Base-by-base conservation (phyloP, 2,113 vertebrate species). In the Choloepus hoffmanni region DNA sequence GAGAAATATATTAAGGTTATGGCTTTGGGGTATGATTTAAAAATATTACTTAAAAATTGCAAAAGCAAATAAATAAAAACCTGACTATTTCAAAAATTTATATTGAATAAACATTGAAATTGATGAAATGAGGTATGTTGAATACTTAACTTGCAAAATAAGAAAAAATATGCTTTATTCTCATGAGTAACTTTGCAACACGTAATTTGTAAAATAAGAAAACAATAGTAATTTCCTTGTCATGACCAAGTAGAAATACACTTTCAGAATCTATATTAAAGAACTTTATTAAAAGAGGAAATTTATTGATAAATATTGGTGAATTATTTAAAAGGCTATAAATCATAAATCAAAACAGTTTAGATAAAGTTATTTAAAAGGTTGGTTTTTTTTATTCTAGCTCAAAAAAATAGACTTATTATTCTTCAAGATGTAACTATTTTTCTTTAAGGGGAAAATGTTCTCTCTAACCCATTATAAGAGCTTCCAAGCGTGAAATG, bases 271-370 rank as follows among this genome's bases (percentile, higher is more conserved):
- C 28, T 72, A 58, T 7, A 77, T 90, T 36, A 93, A 85, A 30
- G 13, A 93, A 92, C 62, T 88, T 76, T 50, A 92, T 90, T 86
- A 40, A 62, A 94, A 89, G 53, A 85, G 8, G 43, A 95, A 63
- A 90, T 48, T 63, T 94, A 79, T 33, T 90, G 45, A 72, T n/a
- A 82, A 90, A 83, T 67, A 91, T 68, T 82, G 87, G 45, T 73
- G 30, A 83, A 79, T 94, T 89, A 60, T 50, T 85, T 28, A 72
- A 90, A 90, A 87, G 7, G 77, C 83, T 67, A 72, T 50, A 85
- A 74, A 33, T 63, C 18, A 53, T 33, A 7, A 72, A 85, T 53
- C 58, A 76, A 90, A 74, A 53, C 30, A 85, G 43, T 89, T 63
- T 79, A 67, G 23, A 50, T 81, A 36, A 89, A 92, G 26, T 92